Percentiles rank a stretch among this genome's conserved stretches.
Conservation (phyloP, 23 tunicate species). For the Botrylloides violaceus region DNA sequence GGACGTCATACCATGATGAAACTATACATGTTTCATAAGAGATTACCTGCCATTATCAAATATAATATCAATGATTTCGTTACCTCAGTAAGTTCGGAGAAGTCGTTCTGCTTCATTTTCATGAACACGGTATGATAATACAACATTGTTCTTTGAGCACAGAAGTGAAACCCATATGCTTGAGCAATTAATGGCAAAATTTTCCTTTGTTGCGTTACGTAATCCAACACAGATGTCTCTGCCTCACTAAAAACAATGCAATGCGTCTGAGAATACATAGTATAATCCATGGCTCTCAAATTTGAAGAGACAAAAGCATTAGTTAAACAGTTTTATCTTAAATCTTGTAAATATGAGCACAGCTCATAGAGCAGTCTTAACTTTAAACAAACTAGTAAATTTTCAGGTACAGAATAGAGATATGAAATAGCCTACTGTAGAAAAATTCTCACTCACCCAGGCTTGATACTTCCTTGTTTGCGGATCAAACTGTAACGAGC, state of each 20-base stretch:
- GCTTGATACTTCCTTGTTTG: constrained; percentile 53
- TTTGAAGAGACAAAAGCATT: no score
- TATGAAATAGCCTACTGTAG: no score
- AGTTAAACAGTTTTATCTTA: no score
- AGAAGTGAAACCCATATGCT: constrained; percentile 50
- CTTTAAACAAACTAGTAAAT: no score
- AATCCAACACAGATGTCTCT: constrained; percentile 68
- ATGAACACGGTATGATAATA: constrained; percentile 2
- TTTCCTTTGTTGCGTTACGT: constrained; percentile 71
- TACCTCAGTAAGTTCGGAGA: constrained; percentile 70
- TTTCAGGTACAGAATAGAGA: no score
- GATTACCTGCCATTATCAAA: no score
- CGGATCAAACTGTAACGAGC: constrained; percentile 65
- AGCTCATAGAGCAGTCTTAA: no score
- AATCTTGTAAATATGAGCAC: no score
- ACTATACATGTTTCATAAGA: no score
- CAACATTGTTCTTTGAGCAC: not conserved
- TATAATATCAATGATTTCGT: no score
- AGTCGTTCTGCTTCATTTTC: constrained; percentile 33
- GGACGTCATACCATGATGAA: no score
- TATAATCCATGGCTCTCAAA: no score
- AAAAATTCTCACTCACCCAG: constrained; percentile 52
- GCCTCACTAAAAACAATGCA: constrained; percentile 11
- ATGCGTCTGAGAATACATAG: not conserved
- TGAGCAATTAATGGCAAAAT: constrained; percentile 46